phyloP scores from a whole-genome alignment of 2,797 vertebrate species.

The Lutjanus campechanus region DNA sequence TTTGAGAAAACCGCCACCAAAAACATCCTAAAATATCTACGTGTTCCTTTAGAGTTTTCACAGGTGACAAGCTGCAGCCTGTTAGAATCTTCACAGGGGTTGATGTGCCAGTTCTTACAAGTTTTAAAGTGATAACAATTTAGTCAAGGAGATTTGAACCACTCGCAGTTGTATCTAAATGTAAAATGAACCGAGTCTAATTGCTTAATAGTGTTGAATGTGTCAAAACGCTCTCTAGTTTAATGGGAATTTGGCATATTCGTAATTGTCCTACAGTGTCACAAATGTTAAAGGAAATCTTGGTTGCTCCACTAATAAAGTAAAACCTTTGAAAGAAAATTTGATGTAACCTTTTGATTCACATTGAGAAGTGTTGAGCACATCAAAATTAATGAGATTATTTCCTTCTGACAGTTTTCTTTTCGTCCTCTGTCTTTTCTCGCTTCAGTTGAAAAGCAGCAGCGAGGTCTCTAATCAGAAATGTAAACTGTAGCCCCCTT shows the following conservation, averaged over 20 bases:
- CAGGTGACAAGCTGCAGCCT: constrained; percentile 12
- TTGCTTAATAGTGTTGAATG: constrained; percentile 30
- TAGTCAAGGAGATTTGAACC: constrained; percentile 13
- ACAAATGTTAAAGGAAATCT: constrained; percentile 40
- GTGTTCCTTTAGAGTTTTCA: background rate
- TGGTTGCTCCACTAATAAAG: constrained; percentile 33
- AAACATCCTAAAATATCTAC: background rate
- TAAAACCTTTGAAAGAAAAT: constrained; percentile 33
- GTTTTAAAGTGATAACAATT: constrained; percentile 15
- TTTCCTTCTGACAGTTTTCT: constrained; percentile 43
- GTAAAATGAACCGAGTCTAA: constrained; percentile 45
- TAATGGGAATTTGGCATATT: constrained; percentile 36
- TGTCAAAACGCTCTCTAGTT: constrained; percentile 38
- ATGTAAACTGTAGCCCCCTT: constrained; percentile 23
- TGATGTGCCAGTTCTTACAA: constrained; percentile 8
- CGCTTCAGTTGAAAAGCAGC: constrained; percentile 15
- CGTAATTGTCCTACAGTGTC: constrained; percentile 27
- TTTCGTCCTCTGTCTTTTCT: constrained; percentile 19
- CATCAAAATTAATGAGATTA: constrained; percentile 56
- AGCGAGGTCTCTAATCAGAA: constrained; percentile 31
- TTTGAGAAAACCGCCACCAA: constrained; percentile 1
- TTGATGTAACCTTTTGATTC: constrained; percentile 36
- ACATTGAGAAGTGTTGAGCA: constrained; percentile 29
- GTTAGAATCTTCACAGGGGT: background rate
- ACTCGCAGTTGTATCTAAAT: constrained; percentile 15